Base-by-base conservation (phyloP, 1,140 invertebrate genomes). In the Megathymus violae region DNA sequence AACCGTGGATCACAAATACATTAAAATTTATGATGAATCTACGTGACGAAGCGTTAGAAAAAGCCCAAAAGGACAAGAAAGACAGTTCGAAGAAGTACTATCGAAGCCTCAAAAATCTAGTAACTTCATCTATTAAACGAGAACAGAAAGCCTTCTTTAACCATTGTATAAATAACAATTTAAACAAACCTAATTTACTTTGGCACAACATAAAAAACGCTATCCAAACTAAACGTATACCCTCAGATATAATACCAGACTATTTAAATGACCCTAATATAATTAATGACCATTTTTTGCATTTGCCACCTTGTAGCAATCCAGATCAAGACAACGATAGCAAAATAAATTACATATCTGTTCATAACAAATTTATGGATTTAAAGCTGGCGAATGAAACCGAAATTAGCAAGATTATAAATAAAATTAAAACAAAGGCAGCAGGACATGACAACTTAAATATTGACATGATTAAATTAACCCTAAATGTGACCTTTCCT, bases 1-100 rank as follows among this genome's bases (percentile, higher is more conserved):
- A 51, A 17, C 72, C 72, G 5, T 75, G 72, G 69, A 61, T 74
- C 2, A 74, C 68, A 3, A 41, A 58, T 34, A 74, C 36, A 14
- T 13, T 74, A 10, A 67, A 48, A 19, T 43, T 67, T 10, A 75
- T 71, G 63, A 67, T 69, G 56, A 64, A 7, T 7, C 6, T 74
- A 11, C 31, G 65, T 9, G 63, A 74, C 10, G 10, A 62, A 27
- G 71, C 72, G 6, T 40, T 64, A 43, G 4, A 5, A 4, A 60
- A 50, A 54, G 46, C 46, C 10, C 63, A 43, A 7, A 25, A 10
- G 14, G 50, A 50, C 11, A 71, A 62, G 38, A 19, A 22, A n/a
- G 64, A 70, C 3, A 14, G 6, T n/a, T 34, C 58, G 16, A 65
- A 56, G 38, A 16, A 59, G 5, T 73, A 73, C 5, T 70, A 74